Evolutionary conservation across 1,140 invertebrate genomes (phyloP).

Genomic region (Trichomalopsis sarcophagae): DNA sequence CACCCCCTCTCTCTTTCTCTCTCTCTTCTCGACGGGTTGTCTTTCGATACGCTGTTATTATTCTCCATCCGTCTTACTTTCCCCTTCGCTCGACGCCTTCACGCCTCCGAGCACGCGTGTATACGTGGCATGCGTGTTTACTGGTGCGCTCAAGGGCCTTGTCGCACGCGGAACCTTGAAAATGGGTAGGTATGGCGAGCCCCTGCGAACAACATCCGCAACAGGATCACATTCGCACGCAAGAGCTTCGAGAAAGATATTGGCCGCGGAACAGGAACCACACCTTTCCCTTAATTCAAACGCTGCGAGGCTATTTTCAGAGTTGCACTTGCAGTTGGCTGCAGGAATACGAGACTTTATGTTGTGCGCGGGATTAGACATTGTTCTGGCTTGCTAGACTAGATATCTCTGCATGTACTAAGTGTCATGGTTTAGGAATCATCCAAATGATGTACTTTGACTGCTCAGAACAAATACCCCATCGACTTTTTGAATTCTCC

Average conservation of each 20-base stretch:
- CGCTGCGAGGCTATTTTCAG: background rate
- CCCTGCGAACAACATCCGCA: constrained; percentile 70
- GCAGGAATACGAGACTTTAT: background rate
- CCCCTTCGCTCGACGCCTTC: constrained; percentile 52
- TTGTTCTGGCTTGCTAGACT: too few species aligned
- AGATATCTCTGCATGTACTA: too few species aligned
- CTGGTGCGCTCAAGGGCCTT: constrained; percentile 50
- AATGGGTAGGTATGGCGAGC: constrained; percentile 68
- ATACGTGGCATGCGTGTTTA: background rate
- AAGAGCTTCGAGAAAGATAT: constrained; percentile 39
- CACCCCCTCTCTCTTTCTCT: constrained; percentile 24
- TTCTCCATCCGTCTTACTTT: constrained; percentile 57
- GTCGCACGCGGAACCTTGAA: constrained; percentile 53
- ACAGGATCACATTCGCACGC: constrained; percentile 66
- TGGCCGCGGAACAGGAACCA: constrained; percentile 13
- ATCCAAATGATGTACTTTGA: too few species aligned
- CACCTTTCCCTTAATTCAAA: constrained; percentile 15
- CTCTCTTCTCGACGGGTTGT: constrained; percentile 28
- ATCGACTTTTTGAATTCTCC: too few species aligned
- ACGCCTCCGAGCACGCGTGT: background rate
- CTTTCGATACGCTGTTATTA: constrained; percentile 53
- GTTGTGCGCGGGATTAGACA: background rate
- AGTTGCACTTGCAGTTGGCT: background rate
- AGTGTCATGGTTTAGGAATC: too few species aligned
- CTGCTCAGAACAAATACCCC: too few species aligned